Conservation (phyloP, 2,797 vertebrate species). For the Pseudomugil tenellus region DNA sequence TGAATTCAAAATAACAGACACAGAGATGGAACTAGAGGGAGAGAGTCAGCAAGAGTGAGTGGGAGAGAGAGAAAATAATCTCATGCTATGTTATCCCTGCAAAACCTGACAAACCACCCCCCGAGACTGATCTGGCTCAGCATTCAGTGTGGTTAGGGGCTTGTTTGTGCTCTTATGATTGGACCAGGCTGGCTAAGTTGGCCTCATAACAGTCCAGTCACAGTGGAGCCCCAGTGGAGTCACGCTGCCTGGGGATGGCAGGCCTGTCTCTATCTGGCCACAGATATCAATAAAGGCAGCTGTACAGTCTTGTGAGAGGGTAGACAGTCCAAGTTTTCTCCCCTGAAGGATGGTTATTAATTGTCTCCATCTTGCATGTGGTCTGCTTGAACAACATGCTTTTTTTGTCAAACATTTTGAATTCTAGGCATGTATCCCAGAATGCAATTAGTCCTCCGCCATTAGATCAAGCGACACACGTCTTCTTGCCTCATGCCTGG, state of each 20-base stretch:
- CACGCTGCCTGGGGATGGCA: conserved; percentile 70
- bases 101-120: conserved; percentile 81
- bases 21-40: conserved; percentile 56
- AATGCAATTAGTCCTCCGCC: conserved; percentile 82
- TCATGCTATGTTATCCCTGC: conserved; percentile 82
- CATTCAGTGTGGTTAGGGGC: conserved; percentile 75
- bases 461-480: conserved; percentile 83
- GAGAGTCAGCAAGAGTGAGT: conserved; percentile 39
- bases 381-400: conserved; percentile 67
- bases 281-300: conserved; percentile 81
- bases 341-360: conserved; percentile 79
- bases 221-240: conserved; percentile 73
- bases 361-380: conserved; percentile 75
- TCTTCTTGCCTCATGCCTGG: conserved; percentile 71
- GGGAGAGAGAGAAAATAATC: conserved; percentile 74
- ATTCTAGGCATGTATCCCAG: conserved; percentile 80
- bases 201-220: conserved; percentile 81
- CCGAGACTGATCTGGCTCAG: conserved; percentile 82
- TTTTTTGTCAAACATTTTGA: conserved; percentile 66
- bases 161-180: conserved; percentile 80
- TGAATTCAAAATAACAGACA: conserved; percentile 73
- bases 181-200: conserved; percentile 76
- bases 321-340: conserved; percentile 72
- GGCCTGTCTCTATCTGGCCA: conserved; percentile 74
- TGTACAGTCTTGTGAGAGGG: conserved; percentile 64